These are phyloP conservation scores for Acleris holmiana DNA, from an alignment of 2,888 invertebrate species.

Conservation along the genomic window DNA sequence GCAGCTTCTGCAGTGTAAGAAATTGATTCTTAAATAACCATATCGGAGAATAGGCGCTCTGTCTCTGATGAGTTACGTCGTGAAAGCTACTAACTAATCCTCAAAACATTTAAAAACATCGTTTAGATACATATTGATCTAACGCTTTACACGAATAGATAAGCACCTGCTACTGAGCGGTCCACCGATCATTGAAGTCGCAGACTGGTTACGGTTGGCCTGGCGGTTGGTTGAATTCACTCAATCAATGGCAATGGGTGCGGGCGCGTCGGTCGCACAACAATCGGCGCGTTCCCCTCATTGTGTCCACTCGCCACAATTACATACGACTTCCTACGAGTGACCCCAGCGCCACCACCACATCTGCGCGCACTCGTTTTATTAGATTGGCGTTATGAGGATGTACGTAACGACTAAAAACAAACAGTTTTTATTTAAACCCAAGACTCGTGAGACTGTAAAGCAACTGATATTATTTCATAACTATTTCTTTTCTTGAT, in stretches of 20 bases:
- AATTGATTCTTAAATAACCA: slow-evolving; percentile 1
- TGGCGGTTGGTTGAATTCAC: slow-evolving; percentile 75
- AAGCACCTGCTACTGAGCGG: slow-evolving; percentile 23
- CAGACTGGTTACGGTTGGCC: slow-evolving; percentile 66
- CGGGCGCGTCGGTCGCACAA: slow-evolving; percentile 82
- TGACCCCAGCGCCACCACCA: slow-evolving; percentile 63
- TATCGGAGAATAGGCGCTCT: background rate
- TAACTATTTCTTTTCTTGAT: background rate
- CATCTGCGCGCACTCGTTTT: slow-evolving; percentile 66
- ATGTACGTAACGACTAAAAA: slow-evolving; percentile 54
- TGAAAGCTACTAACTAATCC: background rate
- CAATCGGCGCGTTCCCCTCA: slow-evolving; percentile 82
- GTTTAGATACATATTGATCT: slow-evolving; percentile 16
- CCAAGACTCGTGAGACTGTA: slow-evolving; percentile 43
- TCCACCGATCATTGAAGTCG: slow-evolving; percentile 40
- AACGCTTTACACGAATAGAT: slow-evolving; percentile 14
- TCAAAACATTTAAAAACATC: background rate
- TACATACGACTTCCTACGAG: slow-evolving; percentile 79
- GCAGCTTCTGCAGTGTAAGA: background rate
- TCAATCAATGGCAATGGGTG: slow-evolving; percentile 80
- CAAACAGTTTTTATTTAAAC: slow-evolving; percentile 53
- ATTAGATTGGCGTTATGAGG: slow-evolving; percentile 53
- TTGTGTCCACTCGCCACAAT: slow-evolving; percentile 80
- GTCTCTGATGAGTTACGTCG: background rate
- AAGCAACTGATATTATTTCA: background rate